phyloP scores from a whole-genome alignment of 2,797 vertebrate genomes.

The Myoxocephalus aenaeus region DNA sequence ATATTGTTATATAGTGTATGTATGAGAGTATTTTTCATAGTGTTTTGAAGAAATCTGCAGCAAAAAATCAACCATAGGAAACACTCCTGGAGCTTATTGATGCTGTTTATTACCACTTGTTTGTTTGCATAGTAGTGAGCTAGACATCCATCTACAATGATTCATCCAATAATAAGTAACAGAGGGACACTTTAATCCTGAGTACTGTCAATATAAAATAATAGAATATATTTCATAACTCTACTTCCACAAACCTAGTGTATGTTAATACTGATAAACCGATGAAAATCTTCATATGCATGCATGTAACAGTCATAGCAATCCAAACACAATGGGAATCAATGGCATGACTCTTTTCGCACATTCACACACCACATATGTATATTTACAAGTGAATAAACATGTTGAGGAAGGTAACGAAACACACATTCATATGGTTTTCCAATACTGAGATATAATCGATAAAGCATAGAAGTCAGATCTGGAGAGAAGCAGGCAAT shows the following conservation, averaged over 20 bases:
- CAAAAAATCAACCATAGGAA: conserved; percentile 24
- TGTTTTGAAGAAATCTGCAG: conserved; percentile 42
- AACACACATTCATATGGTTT: conserved; percentile 52
- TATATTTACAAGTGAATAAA: conserved; percentile 66
- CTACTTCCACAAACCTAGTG: conserved; percentile 54
- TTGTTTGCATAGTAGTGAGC: conserved; percentile 83
- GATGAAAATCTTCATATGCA: conserved; percentile 44
- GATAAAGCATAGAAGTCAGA: conserved; percentile 38
- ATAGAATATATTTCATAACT: conserved; percentile 59
- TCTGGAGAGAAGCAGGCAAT: conserved; percentile 28
- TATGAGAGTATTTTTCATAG: conserved; percentile 43
- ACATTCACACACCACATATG: conserved; percentile 35
- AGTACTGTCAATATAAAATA: conserved; percentile 76
- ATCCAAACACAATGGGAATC: conserved; percentile 27
- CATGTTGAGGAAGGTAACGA: conserved; percentile 23
- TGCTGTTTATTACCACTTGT: conserved; percentile 61
- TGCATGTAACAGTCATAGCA: conserved; percentile 33
- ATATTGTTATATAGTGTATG: conserved; percentile 57
- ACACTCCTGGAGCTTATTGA: conserved; percentile 55
- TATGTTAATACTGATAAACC: conserved; percentile 73
- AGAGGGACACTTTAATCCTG: conserved; percentile 78
- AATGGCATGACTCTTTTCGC: conserved; percentile 17
- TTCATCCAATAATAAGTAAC: conserved; percentile 64
- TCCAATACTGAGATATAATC: conserved; percentile 27
- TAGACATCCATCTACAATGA: conserved; percentile 64